phyloP scores from a whole-genome alignment of 2,797 vertebrate species.

The Tarsius wallacei region DNA sequence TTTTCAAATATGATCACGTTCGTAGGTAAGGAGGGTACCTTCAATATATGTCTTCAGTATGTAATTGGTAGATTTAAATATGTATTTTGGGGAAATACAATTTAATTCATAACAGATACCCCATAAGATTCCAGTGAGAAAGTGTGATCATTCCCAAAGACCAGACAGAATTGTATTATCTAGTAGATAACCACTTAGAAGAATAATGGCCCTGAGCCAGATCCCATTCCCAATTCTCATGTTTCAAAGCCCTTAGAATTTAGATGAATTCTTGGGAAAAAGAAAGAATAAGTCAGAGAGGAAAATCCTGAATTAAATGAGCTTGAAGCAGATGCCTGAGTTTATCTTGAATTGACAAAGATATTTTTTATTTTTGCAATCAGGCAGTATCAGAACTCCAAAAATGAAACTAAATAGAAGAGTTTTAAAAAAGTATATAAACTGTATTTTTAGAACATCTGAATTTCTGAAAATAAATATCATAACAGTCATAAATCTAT shows the following conservation, averaged over 20 bases:
- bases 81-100: background rate
- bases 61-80: background rate
- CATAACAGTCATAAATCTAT: slow-evolving; percentile 28
- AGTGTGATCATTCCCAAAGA: background rate
- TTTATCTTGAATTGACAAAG: slow-evolving; percentile 18
- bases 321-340: background rate
- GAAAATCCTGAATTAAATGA: slow-evolving; percentile 53
- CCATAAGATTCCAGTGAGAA: background rate
- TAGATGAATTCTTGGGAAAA: background rate
- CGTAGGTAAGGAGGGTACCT: background rate
- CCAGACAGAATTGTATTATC: background rate
- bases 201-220: background rate
- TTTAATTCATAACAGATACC: background rate
- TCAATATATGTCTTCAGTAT: background rate
- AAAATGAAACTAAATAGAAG: slow-evolving; percentile 31
- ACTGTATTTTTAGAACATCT: background rate
- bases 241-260: background rate
- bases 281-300: background rate
- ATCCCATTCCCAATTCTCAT: background rate
- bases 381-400: background rate
- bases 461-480: slow-evolving; percentile 36
- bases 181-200: background rate
- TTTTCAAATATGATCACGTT: slow-evolving; percentile 20
- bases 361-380: slow-evolving; percentile 7
- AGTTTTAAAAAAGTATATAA: background rate